Conservation (phyloP, 2,113 vertebrate genomes). For the Scalopus aquaticus region DNA sequence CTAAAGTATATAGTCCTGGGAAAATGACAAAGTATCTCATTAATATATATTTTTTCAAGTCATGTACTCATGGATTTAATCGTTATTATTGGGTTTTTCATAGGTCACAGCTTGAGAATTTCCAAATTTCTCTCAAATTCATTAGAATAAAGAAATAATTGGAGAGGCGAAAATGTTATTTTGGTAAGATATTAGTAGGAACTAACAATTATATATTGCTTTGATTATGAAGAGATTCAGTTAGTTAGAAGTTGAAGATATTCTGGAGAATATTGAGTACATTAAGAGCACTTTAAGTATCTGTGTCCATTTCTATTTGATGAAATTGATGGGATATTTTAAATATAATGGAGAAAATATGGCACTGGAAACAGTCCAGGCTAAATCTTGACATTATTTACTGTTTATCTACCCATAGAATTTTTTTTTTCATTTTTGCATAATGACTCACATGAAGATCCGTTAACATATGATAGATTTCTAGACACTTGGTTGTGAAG, state of each 20-base stretch:
- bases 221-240: conserved; percentile 1
- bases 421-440: neutral
- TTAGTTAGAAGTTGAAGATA: conserved; percentile 24
- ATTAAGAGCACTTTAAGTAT: neutral
- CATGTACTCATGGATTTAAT: neutral
- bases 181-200: neutral
- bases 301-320: neutral
- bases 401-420: neutral
- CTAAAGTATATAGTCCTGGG: neutral
- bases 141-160: neutral
- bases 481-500: neutral
- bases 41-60: neutral
- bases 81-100: neutral
- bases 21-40: conserved; percentile 3
- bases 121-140: conserved; percentile 20
- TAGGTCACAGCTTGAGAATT: neutral
- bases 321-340: neutral
- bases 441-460: neutral
- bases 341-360: neutral
- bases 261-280: neutral
- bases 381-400: neutral
- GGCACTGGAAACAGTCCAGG: neutral
- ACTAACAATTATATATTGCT: neutral
- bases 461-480: conserved; percentile 11
- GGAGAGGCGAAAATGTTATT: neutral